Base-by-base conservation (phyloP, 2,888 invertebrate genomes). In the Brachypterus glaber region DNA sequence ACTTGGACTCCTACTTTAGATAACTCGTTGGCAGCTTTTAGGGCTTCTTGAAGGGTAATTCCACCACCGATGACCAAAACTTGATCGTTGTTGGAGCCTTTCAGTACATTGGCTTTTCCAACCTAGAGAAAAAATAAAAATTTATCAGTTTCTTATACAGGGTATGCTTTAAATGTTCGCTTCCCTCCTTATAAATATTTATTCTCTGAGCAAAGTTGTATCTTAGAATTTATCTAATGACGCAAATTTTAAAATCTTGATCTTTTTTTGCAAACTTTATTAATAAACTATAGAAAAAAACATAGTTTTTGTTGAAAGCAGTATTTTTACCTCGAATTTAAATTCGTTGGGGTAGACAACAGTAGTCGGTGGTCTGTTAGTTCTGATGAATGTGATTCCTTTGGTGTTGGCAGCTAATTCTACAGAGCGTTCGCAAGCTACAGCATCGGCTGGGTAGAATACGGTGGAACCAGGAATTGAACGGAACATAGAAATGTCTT, bases 401-500 rank as follows among this genome's bases (percentile, higher is more conserved):
- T 78, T 77, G 0, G 87, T 91, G 64, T 93, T 93, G 48, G 96
- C 96, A 1, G 95, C 92, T 45, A 97, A 63, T 70, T 98, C 96
- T 15, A 91, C 86, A 2, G 96, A 88, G 37, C 93, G 76, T 68
- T 98, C 97, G 16, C 83, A 74, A 18, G 90, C 83, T 5, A 97
- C 96, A 0, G 93, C 97, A 67, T 98, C 98, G 24, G 83, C 71
- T 29, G 84, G 84, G 56, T 85, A 85, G 66, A 85, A 85, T 2
- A 85, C 72, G 2, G 80, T 81, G 46, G 76, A 72, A 43, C 83
- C 83, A 35, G 96, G 93, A 48, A 97, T 76, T 3, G 86, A 67
- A 29, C 97, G 77, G 79, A 98, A 98, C 74, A 98, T 76, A 1
- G 93, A 88, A 40, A 98, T 64, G 66, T 98, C 97, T 69, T 98